A percentile compares a stretch with the other conserved stretches of the same genome.
phyloP scores from a whole-genome alignment of 2,797 vertebrate species.

The Protosalanx chinensis region DNA sequence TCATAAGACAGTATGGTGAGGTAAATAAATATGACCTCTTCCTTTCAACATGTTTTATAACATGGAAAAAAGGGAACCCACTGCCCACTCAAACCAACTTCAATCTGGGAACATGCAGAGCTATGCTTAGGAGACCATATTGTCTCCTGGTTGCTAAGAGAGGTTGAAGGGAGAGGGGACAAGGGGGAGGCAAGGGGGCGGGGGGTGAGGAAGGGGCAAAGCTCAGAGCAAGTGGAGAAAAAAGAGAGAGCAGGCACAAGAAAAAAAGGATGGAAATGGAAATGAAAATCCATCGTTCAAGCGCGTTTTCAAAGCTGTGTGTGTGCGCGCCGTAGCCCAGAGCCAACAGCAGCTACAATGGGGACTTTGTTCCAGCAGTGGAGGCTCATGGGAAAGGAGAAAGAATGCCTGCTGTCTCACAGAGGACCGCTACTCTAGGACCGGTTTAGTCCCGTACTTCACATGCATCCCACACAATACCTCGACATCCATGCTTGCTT shows the following conservation, averaged over 20 bases:
- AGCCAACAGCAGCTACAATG: slow-evolving; percentile 77
- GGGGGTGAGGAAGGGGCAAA: slow-evolving; percentile 20
- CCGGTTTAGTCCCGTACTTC: slow-evolving; percentile 63
- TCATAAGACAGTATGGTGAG: too few relatives aligned
- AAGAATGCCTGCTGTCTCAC: slow-evolving; percentile 70
- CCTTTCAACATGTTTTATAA: too few relatives aligned
- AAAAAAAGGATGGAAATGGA: slow-evolving; percentile 69
- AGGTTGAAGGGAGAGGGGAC: slow-evolving; percentile 26
- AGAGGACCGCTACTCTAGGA: slow-evolving; percentile 63
- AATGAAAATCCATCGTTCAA: slow-evolving; percentile 80
- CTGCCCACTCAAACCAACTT: neutral
- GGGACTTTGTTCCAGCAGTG: slow-evolving; percentile 81
- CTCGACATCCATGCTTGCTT: slow-evolving; percentile 17
- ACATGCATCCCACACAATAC: slow-evolving; percentile 66
- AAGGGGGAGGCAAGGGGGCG: slow-evolving; percentile 12
- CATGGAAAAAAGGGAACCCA: neutral
- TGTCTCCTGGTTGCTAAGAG: slow-evolving; percentile 65
- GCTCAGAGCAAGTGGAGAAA: slow-evolving; percentile 51
- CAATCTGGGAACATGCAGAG: slow-evolving; percentile 43
- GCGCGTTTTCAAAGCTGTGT: slow-evolving; percentile 74
- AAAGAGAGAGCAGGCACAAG: slow-evolving; percentile 57
- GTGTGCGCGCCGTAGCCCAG: slow-evolving; percentile 77
- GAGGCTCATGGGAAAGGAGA: slow-evolving; percentile 82
- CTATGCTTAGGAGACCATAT: slow-evolving; percentile 40
- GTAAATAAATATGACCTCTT: too few relatives aligned